Percentiles rank a stretch among this genome's conserved stretches.
Conservation (phyloP, 2,888 invertebrate species). For the Uropetala carovei region DNA sequence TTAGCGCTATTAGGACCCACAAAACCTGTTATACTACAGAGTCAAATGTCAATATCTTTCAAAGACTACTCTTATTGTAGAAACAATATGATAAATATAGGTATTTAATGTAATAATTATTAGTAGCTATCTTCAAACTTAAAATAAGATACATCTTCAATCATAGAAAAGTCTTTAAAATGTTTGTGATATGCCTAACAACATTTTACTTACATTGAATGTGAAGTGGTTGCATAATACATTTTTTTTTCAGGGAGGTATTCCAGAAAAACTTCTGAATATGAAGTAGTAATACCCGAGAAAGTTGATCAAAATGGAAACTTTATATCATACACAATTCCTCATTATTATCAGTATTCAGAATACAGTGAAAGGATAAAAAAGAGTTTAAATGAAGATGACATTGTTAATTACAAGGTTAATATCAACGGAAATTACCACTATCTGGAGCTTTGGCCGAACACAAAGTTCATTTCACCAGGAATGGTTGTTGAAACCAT, state of each 20-base stretch:
- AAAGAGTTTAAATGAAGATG: slow-evolving; percentile 66
- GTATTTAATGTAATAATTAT: too few species aligned
- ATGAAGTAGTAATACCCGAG: not conserved
- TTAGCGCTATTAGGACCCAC: too few species aligned
- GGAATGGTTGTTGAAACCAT: slow-evolving; percentile 72
- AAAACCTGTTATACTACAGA: too few species aligned
- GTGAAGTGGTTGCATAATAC: not conserved
- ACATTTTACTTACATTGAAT: not conserved
- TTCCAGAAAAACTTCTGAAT: not conserved
- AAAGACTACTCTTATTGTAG: too few species aligned
- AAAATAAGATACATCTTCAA: too few species aligned
- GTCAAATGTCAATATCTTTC: too few species aligned
- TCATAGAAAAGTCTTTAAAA: too few species aligned
- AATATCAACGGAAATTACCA: slow-evolving; percentile 73
- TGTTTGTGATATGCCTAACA: too few species aligned
- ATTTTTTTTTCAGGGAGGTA: not conserved
- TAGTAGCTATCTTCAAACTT: too few species aligned
- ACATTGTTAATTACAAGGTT: slow-evolving; percentile 73
- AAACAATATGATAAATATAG: too few species aligned
- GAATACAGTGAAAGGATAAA: not conserved
- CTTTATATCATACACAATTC: slow-evolving; percentile 14
- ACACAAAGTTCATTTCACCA: slow-evolving; percentile 77
- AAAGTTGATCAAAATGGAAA: slow-evolving; percentile 13
- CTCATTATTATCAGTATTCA: slow-evolving; percentile 34
- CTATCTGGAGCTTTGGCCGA: slow-evolving; percentile 76